Percentiles rank a stretch among this genome's conserved stretches.
Evolutionary conservation across 2,113 vertebrate genomes (phyloP).

Genomic region (Butorides virescens): DNA sequence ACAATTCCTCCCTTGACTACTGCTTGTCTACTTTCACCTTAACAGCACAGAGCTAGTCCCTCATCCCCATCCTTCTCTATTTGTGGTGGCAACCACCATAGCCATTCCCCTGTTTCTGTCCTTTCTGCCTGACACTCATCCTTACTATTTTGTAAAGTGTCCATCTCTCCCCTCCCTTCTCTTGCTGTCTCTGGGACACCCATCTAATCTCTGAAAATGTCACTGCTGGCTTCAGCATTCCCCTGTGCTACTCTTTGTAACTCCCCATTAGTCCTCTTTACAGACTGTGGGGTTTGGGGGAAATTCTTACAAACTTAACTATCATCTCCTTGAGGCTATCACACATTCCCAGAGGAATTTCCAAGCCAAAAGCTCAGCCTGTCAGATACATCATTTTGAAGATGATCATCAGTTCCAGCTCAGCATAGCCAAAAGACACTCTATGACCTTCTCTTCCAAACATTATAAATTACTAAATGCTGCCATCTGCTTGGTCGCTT

Average conservation of each 20-base stretch:
- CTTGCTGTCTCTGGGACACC: background rate
- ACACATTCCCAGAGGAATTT: background rate
- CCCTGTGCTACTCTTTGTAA: background rate
- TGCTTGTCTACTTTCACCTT: background rate
- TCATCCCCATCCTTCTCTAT: background rate
- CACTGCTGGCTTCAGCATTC: background rate
- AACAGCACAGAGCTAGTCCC: background rate
- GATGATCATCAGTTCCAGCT: background rate
- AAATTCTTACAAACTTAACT: background rate
- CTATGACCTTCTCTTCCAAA: background rate
- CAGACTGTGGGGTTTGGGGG: background rate
- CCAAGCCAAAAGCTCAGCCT: background rate
- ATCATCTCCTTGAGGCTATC: background rate
- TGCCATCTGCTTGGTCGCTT: background rate
- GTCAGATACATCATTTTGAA: background rate
- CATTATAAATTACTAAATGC: background rate
- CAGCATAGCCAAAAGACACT: background rate
- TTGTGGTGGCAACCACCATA: background rate
- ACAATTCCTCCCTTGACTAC: background rate
- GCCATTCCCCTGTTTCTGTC: background rate
- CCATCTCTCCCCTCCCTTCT: background rate
- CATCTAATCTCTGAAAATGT: background rate
- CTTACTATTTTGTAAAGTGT: background rate
- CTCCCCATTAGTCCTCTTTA: background rate
- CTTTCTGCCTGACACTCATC: background rate